Evolutionary conservation across 2,888 invertebrate genomes (phyloP), one percentile per base, ranked within the genome.

Genomic region (Polymixis flavicincta): DNA sequence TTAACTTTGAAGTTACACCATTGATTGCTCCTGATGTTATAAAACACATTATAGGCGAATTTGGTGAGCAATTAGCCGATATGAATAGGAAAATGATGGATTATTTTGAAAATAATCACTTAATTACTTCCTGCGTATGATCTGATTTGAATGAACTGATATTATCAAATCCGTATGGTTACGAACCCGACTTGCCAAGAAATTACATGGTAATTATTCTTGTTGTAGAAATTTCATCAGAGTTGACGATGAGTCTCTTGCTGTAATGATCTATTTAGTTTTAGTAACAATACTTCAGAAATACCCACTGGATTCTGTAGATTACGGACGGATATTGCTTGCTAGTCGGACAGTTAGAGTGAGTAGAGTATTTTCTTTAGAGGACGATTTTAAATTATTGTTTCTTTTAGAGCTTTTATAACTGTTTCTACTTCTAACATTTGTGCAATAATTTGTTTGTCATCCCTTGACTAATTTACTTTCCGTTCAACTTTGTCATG

Each of bases 231-330:
- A 28, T 81, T 48, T 37, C 22, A 14, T 28, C 19, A n/a, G 19
- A 42, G 13, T 59, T 48, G 54, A 9, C 48, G 52, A 48, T 8
- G 9, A 22, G 25, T 59, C 32, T 54, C 9, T 74, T 64, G 9
- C 48, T 50, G 22, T 45, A 42, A 50, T 59, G 48, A 68, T 52
- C 22, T 57, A 54, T 78, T 82, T 78, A n/a, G 14, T 61, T 78
- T 65, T 14, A 32, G 52, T 77, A 37, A 74, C 28, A 59, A 59
- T 32, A 32, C 25, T 64, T 66, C 42, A 25, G 32, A 48, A 25
- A 60, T 55, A 42, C 22, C 42, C 32, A 32, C n/a, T 17, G 37
- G 13, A 48, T 61, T 52, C 2, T 14, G n/a, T 32, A 3, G 4
- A 19, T 45, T 52, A n/a, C 11, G 4, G 59, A 25, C 8, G 3